Evolutionary conservation across 1,140 invertebrate species (phyloP).

Genomic region (Drosophila erecta): DNA sequence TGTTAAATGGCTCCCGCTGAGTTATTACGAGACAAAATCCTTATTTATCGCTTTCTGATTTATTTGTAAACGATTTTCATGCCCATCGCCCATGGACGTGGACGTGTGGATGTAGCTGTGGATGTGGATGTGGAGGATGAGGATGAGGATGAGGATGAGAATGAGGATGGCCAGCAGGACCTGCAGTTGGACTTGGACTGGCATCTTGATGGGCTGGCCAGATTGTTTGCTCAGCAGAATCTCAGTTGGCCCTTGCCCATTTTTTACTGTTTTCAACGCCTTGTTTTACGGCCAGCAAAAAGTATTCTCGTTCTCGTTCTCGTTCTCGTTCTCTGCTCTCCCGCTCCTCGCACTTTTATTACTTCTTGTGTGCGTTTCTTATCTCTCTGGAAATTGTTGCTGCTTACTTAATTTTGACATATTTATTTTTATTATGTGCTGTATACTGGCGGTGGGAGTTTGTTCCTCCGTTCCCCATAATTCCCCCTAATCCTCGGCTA

Average conservation of each 20-base stretch:
- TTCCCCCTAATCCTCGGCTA: not conserved
- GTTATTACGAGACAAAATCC: slow-evolving; percentile 85
- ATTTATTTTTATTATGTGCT: slow-evolving; percentile 69
- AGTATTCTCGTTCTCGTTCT: slow-evolving; percentile 16
- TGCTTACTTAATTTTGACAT: slow-evolving; percentile 78
- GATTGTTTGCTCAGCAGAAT: slow-evolving; percentile 57
- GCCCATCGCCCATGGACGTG: slow-evolving; percentile 53
- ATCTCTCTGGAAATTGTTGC: slow-evolving; percentile 55
- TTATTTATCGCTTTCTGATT: slow-evolving; percentile 85
- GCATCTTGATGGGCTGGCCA: slow-evolving; percentile 60
- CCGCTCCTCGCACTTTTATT: slow-evolving; percentile 14
- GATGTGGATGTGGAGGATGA: slow-evolving; percentile 1
- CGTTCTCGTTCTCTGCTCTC: too few species aligned
- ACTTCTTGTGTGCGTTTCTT: slow-evolving; percentile 36
- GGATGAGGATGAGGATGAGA: slow-evolving; percentile 8
- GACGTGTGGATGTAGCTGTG: slow-evolving; percentile 7
- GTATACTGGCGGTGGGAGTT: slow-evolving; percentile 28
- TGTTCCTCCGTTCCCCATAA: not conserved
- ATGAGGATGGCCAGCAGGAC: slow-evolving; percentile 18
- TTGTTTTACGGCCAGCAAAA: slow-evolving; percentile 55
- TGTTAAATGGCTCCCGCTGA: slow-evolving; percentile 85
- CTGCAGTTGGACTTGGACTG: slow-evolving; percentile 33
- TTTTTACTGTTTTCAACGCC: slow-evolving; percentile 76
- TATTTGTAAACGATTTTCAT: slow-evolving; percentile 84
- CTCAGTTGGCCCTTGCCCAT: slow-evolving; percentile 42